phyloP scores from a whole-genome alignment of 1,140 invertebrate species.

The Bombyx mandarina region DNA sequence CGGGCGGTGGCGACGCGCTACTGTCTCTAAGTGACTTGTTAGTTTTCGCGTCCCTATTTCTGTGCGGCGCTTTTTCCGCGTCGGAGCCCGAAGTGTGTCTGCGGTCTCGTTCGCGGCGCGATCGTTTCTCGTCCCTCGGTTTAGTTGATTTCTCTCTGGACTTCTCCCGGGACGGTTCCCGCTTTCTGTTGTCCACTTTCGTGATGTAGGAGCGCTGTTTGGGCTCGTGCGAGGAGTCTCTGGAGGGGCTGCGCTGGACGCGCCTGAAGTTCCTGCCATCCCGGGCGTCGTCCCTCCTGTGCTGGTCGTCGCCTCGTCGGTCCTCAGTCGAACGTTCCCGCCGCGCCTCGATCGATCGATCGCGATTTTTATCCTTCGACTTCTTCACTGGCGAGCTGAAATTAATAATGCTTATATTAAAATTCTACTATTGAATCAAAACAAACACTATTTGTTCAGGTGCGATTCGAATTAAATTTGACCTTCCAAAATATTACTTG shows the following conservation, averaged over 20 bases:
- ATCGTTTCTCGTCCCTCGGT: conserved; percentile 18
- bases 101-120: conserved; percentile 25
- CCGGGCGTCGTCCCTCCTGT: conserved; percentile 27
- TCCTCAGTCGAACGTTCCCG: conserved; percentile 27
- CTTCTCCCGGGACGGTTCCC: conserved; percentile 30
- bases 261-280: conserved; percentile 31
- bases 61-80: conserved; percentile 25
- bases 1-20: conserved; percentile 43
- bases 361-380: conserved; percentile 37
- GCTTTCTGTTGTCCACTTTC: conserved; percentile 45
- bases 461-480: no score
- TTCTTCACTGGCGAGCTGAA: conserved; percentile 48
- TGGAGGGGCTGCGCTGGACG: conserved; percentile 27
- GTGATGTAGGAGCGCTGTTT: conserved; percentile 41
- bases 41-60: conserved; percentile 25
- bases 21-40: conserved; percentile 25
- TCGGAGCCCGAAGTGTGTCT: conserved; percentile 23
- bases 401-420: no score
- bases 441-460: no score
- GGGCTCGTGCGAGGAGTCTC: conserved; percentile 31
- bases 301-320: conserved; percentile 26
- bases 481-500: no score
- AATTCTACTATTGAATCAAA: no score
- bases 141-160: conserved; percentile 14
- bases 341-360: conserved; percentile 26